A percentile compares a stretch with the other conserved stretches of the same genome.
Conservation (phyloP, 2,113 vertebrate species). For the Carassius auratus region DNA sequence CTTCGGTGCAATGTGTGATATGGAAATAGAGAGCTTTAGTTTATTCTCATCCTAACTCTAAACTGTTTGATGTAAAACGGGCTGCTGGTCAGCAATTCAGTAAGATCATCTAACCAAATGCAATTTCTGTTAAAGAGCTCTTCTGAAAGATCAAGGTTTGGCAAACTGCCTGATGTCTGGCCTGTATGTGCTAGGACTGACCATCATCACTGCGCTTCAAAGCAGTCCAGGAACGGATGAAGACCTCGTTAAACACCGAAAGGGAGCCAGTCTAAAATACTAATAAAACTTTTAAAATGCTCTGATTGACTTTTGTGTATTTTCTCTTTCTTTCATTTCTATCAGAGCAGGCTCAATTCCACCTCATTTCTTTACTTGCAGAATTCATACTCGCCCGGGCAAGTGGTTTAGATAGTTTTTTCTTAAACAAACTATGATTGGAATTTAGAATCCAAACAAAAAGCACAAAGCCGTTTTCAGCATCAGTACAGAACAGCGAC, state of each 20-base stretch:
- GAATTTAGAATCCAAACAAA: conserved; percentile 24
- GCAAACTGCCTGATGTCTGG: neutral
- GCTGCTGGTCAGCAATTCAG: neutral
- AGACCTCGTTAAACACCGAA: neutral
- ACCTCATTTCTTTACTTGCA: neutral
- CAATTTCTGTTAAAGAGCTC: neutral
- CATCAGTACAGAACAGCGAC: neutral
- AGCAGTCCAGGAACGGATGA: no score
- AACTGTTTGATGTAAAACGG: neutral
- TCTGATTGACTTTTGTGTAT: neutral
- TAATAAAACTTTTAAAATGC: neutral
- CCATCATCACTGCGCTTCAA: no score
- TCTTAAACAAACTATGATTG: conserved; percentile 17
- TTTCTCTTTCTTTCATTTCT: neutral
- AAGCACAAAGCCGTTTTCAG: neutral
- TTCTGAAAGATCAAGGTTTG: neutral
- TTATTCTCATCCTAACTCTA: neutral
- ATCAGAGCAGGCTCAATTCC: neutral
- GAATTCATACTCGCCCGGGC: conserved; percentile 27
- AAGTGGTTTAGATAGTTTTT: neutral
- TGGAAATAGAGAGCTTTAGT: neutral
- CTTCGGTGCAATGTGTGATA: neutral
- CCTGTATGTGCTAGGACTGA: neutral
- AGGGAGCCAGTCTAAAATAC: neutral
- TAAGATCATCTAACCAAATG: neutral